Base-by-base conservation (phyloP, 2,797 vertebrate species). In the Astyanax mexicanus region DNA sequence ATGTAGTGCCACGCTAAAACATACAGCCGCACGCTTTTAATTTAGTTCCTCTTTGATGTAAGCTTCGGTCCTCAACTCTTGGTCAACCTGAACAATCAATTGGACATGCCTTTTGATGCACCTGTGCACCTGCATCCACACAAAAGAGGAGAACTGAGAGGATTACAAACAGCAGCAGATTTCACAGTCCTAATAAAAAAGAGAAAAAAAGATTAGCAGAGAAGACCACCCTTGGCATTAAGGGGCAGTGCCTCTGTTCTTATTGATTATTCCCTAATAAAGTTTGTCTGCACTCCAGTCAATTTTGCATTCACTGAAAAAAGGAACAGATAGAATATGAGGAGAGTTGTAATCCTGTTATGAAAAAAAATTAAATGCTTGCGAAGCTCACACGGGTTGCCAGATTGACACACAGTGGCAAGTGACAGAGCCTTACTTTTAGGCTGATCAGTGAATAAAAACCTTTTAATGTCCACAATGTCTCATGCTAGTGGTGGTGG, bases 11-110 rank as follows among this genome's bases (percentile, higher is more conserved):
- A 57, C 4, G 60, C 6, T 32, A 10, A 35, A 60, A n/a, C 55
- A 60, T 19, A 37, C 13, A 57, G 29, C 6, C 32, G 1, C 29
- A 8, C 6, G 35, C 13, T 60, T 55, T 29, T 58, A 58, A 58
- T 58, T 58, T 21, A 54, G 23, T 13, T 35, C 27, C 15, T 57
- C 25, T 58, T 58, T 58, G 55, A 58, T 32, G 55, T 58, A 15
- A 51, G 10, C 51, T 25, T 54, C n/a, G 54, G 55, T 17, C 6
- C 27, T 9, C 29, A n/a, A 10, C 15, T 60, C 15, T 17, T 35
- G 11, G 27, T 60, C 60, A n/a, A 35, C 32, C 12, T 8, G 3
- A 4, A 15, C 1, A 60, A n/a, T 35, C 29, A 27, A 60, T 60
- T 60, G 8, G 52, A 27, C 32, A 6, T 9, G n/a, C 35, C 38